A percentile compares a stretch with the other conserved stretches of the same genome.
Evolutionary conservation across 2,797 vertebrate genomes (phyloP).

Genomic region (Cygnus olor): DNA sequence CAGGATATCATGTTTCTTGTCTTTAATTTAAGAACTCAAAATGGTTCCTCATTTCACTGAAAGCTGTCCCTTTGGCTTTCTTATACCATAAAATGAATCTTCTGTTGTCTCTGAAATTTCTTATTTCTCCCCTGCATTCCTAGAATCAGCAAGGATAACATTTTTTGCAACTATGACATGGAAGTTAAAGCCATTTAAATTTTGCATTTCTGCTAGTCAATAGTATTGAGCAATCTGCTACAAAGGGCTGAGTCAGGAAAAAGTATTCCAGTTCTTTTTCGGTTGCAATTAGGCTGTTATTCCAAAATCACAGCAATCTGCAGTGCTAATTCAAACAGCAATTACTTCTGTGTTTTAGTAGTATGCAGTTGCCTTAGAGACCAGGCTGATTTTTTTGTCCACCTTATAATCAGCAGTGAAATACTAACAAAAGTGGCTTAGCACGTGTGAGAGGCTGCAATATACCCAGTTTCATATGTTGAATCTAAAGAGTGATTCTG

Average conservation of each 20-base stretch:
- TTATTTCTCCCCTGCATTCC: background rate
- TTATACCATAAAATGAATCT: background rate
- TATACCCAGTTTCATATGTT: background rate
- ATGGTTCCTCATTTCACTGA: background rate
- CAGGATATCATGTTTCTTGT: background rate
- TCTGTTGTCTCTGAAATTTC: background rate
- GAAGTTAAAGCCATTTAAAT: conserved; percentile 28
- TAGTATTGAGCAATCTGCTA: conserved; percentile 31
- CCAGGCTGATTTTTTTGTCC: background rate
- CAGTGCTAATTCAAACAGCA: conserved; percentile 12
- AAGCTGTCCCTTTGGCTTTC: background rate
- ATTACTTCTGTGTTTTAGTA: conserved; percentile 27
- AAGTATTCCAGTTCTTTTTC: background rate
- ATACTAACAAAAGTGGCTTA: background rate
- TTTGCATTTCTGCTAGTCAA: conserved; percentile 20
- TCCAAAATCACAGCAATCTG: background rate
- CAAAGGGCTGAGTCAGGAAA: conserved; percentile 6
- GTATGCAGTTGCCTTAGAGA: conserved; percentile 29
- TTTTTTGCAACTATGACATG: conserved; percentile 6
- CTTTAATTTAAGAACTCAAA: conserved; percentile 29
- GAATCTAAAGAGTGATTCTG: background rate
- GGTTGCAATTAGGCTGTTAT: background rate
- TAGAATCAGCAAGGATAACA: background rate
- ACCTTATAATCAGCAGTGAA: conserved; percentile 1
- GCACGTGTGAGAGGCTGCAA: background rate